phyloP scores from a whole-genome alignment of 2,113 vertebrate genomes.

The Brienomyrus longianalis region DNA sequence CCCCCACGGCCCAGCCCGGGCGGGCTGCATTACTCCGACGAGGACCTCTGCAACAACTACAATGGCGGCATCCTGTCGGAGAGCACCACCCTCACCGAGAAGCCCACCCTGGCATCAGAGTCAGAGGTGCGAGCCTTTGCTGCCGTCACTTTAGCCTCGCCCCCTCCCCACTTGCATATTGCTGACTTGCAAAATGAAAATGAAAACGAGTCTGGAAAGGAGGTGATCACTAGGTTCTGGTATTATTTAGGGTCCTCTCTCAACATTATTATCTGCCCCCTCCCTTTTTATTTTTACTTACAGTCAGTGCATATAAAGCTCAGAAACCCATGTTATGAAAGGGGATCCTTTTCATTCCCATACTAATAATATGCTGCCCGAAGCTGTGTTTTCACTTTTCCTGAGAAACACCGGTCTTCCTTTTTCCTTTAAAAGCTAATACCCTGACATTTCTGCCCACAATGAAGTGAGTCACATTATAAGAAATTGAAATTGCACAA shows the following conservation, averaged over 20 bases:
- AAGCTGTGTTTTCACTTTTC: not conserved
- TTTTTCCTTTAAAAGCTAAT: not conserved
- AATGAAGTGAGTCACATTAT: not conserved
- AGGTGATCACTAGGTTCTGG: not conserved
- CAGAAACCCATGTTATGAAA: not conserved
- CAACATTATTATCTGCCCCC: not conserved
- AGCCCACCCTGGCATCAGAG: conserved; percentile 74
- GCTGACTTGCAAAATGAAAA: not conserved
- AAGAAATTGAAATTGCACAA: not conserved
- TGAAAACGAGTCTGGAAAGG: not conserved
- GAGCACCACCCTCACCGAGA: conserved; percentile 75
- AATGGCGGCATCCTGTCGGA: conserved; percentile 78
- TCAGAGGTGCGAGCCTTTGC: conserved; percentile 69
- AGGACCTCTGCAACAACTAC: conserved; percentile 89
- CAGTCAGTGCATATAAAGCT: not conserved
- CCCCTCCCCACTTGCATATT: not conserved
- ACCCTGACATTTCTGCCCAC: not conserved
- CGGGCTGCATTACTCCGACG: conserved; percentile 86
- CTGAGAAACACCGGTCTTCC: not conserved
- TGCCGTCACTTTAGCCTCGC: too few relatives aligned
- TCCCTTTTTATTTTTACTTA: not conserved
- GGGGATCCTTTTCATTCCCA: not conserved
- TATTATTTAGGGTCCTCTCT: not conserved
- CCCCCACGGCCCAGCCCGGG: conserved; percentile 90
- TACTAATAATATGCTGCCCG: not conserved